Evolutionary conservation across 2,888 invertebrate genomes (phyloP), one percentile per base, ranked within the genome.

Genomic region (Caenorhabditis angaria): DNA sequence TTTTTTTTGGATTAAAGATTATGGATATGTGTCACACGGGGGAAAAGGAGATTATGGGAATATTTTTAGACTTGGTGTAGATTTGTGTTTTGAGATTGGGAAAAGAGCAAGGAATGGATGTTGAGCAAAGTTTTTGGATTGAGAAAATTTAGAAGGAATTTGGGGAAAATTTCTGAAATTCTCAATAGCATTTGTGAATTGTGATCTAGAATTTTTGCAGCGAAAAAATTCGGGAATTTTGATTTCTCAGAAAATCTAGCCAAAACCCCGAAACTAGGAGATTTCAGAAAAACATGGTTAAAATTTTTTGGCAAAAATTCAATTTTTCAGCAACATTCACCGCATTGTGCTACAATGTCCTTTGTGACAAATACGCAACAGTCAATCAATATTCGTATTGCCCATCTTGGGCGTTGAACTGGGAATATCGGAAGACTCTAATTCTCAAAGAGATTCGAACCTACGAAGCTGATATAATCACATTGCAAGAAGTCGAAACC

Each of bases 331-430:
- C 82, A 4, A 83, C 81, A 89, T 97, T 97, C 91, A 97, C 97
- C 82, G 96, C 97, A 87, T 95, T 99, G 94, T 97, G 97, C 90
- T 99, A 99, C 91, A 99, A 99, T 90, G 96, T 99, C 81, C 91
- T 99, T 83, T 97, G 97, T 90, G 97, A 97, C 91, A 97, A 97
- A 90, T 97, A 97, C 89, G 97, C 97, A 76, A 97, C 97, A 62
- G 90, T 96, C 85, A 95, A 96, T 90, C 94, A 96, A 41, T 99
- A 99, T 90, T 96, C 95, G 84, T 99, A 99, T 90, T 99, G 97
- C 89, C 97, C 99, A 25, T 93, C 94, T 84, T 99, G 97, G 97
- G 97, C 97, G 62, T 91, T 99, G 71, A 93, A 93, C 88, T 99
- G 99, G 99, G 95, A 96, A 87, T 97, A 97, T 90, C 91, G 99